phyloP scores from a whole-genome alignment of 2,888 invertebrate species.

The Amitus sp. region DNA sequence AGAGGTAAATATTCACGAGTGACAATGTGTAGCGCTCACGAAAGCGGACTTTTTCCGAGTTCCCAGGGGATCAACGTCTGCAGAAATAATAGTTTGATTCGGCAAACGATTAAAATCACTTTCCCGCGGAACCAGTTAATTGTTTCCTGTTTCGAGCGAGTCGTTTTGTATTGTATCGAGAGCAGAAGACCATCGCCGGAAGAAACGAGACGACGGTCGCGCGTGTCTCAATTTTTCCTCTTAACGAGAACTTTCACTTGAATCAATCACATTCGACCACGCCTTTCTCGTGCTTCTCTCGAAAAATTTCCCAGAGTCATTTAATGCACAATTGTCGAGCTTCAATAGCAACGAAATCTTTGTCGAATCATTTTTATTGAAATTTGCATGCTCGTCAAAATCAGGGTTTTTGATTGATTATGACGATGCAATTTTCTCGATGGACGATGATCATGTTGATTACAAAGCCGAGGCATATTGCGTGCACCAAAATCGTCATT shows the following conservation, averaged over 20 bases:
- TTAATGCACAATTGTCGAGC: too few species aligned
- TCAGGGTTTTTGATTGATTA: neutral
- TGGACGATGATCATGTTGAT: neutral
- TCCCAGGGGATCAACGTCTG: constrained; percentile 39
- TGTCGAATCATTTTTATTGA: neutral
- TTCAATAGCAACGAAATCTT: neutral
- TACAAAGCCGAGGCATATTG: neutral
- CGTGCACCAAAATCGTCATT: neutral
- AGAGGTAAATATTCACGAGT: constrained; percentile 33
- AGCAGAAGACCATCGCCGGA: constrained; percentile 35
- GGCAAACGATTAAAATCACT: constrained; percentile 51
- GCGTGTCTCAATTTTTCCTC: constrained; percentile 24
- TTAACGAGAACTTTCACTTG: constrained; percentile 52
- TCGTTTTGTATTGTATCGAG: constrained; percentile 31
- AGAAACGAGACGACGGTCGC: constrained; percentile 34
- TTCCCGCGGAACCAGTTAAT: constrained; percentile 46
- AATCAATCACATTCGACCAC: constrained; percentile 12
- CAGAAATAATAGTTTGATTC: constrained; percentile 40
- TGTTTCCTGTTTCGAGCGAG: constrained; percentile 44
- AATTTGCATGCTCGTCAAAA: neutral
- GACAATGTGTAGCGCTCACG: constrained; percentile 41
- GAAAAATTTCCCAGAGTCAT: too few species aligned
- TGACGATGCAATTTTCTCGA: neutral
- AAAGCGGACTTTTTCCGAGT: constrained; percentile 36
- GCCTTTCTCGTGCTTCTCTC: constrained; percentile 11